Conservation (phyloP, 2,888 invertebrate genomes). For the Celastrina argiolus region DNA sequence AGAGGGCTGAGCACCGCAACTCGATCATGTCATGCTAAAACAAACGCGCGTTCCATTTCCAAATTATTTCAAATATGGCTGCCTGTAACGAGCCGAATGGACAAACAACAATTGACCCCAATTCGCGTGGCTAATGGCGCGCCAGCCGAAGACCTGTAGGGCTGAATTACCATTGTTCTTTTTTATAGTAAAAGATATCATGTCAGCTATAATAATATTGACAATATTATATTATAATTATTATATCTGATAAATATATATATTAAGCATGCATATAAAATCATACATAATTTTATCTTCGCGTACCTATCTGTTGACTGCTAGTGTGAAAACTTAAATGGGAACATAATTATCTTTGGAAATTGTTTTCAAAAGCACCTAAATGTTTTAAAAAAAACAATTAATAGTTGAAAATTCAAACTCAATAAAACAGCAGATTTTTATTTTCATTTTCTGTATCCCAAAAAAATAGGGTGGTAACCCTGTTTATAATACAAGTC, state of each 20-base stretch:
- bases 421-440: not conserved
- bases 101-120: constrained; percentile 61
- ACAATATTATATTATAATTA: not conserved
- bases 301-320: too few relatives aligned
- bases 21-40: constrained; percentile 30
- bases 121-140: constrained; percentile 48
- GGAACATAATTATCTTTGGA: too few relatives aligned
- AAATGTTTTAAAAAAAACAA: too few relatives aligned
- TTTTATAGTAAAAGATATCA: not conserved
- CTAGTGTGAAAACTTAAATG: too few relatives aligned
- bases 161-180: constrained; percentile 27
- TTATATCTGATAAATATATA: too few relatives aligned
- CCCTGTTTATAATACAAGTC: constrained; percentile 3
- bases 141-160: constrained; percentile 35
- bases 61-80: constrained; percentile 63
- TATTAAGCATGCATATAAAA: too few relatives aligned
- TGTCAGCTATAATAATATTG: not conserved
- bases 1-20: constrained; percentile 21
- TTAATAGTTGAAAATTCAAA: too few relatives aligned
- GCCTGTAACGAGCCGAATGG: constrained; percentile 49
- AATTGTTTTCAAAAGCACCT: not conserved
- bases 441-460: not conserved
- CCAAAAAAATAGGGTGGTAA: not conserved
- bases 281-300: too few relatives aligned
- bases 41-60: constrained; percentile 50